Percentiles rank a stretch among this genome's conserved stretches.
These are phyloP conservation scores for Onchidella celtica DNA, from an alignment of 2,888 invertebrate genomes.

Conservation along the genomic window DNA sequence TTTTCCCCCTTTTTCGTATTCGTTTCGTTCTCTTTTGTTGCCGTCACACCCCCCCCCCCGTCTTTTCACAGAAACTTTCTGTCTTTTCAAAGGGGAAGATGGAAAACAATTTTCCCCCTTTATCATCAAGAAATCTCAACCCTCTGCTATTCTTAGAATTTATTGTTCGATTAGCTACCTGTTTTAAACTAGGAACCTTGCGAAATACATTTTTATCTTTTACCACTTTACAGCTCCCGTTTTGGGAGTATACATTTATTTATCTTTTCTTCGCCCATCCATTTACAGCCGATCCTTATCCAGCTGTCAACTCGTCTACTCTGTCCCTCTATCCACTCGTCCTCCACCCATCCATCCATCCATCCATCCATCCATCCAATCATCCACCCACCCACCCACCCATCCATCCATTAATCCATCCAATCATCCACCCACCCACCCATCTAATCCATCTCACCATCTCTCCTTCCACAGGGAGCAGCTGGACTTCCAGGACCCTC, in stretches of 20 bases:
- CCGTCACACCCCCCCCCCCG: not conserved
- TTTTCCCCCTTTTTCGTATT: not conserved
- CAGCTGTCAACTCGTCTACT: not conserved
- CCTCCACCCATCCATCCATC: not conserved
- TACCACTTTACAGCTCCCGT: too few species aligned
- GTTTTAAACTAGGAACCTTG: too few species aligned
- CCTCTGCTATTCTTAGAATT: too few species aligned
- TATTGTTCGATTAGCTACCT: too few species aligned
- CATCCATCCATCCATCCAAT: not conserved
- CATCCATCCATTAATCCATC: not conserved
- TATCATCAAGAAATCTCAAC: too few species aligned
- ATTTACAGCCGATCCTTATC: not conserved
- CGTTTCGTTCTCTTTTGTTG: not conserved
- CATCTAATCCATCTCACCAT: not conserved
- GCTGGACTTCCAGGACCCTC: conserved; percentile 67
- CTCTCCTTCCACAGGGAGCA: conserved; percentile 66
- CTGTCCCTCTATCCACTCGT: not conserved
- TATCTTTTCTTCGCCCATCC: not conserved
- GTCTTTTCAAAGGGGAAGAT: too few species aligned
- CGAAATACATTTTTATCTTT: too few species aligned
- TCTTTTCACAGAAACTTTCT: too few species aligned
- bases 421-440: not conserved
- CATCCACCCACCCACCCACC: not conserved
- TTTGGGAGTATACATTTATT: not conserved
- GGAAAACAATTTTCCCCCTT: too few species aligned